Evolutionary conservation across 2,797 vertebrate species (phyloP).

Genomic region (Pelochelys cantorii): DNA sequence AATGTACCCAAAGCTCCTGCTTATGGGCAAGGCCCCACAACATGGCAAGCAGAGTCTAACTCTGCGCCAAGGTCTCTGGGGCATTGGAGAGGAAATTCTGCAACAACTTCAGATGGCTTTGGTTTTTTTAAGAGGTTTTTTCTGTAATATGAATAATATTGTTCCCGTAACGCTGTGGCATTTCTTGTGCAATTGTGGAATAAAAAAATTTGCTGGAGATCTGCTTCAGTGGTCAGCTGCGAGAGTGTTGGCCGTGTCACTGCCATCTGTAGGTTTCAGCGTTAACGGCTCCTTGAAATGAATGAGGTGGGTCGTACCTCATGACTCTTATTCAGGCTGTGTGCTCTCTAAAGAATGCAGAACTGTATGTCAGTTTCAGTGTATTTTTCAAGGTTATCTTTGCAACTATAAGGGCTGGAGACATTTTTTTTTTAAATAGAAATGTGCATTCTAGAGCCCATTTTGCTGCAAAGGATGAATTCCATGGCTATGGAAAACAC

Average conservation of each 20-base stretch:
- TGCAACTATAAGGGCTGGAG: not conserved
- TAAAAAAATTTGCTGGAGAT: not conserved
- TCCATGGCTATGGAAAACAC: not conserved
- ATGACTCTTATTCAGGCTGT: not conserved
- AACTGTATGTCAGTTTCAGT: not conserved
- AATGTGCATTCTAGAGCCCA: fast-evolving
- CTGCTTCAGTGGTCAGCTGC: not conserved
- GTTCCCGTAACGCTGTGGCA: not conserved
- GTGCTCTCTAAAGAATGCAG: not conserved
- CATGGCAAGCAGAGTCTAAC: not conserved
- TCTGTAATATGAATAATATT: not conserved
- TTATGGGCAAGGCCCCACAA: not conserved
- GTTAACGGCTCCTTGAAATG: not conserved
- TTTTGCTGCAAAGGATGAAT: not conserved
- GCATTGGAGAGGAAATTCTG: not conserved
- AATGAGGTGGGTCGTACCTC: not conserved
- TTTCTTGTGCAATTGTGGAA: not conserved
- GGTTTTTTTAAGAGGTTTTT: not conserved
- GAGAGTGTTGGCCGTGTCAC: not conserved
- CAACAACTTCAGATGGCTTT: not conserved
- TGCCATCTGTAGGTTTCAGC: not conserved
- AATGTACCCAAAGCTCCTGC: not conserved
- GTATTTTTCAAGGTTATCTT: fast-evolving
- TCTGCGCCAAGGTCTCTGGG: not conserved
- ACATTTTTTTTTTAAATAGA: fast-evolving